Base-by-base conservation (phyloP, 92 coral and sea anemone genomes). In the Porites divaricata region DNA sequence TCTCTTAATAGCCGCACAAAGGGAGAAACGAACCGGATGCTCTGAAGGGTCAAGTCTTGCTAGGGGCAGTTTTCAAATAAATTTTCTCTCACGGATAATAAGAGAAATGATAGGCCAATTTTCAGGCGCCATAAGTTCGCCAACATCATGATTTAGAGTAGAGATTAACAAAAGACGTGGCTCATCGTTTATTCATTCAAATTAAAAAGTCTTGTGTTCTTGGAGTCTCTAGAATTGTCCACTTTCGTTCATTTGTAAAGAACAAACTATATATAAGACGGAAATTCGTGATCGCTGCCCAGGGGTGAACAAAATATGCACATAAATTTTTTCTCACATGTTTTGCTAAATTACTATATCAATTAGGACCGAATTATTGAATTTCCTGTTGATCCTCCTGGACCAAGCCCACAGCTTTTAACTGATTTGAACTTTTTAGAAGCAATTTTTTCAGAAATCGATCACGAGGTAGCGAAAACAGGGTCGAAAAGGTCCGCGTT, bases 331-430 rank as follows among this genome's bases (percentile, higher is more conserved):
- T 62, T 79, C 17, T 58, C 63, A 45, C 70, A 50, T 51, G 45
- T 82, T 82, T 82, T 23, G 79, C 49, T 49, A 82, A 82, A 82
- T 82, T 82, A 82, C 71, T 72, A 82, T 35, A 35, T 72, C 79
- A 72, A 82, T 82, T 82, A 82, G 72, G 63, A 82, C 51, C 70
- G 79, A 82, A 70, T 82, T 82, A 82, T 71, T 71, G 52, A 72
- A 82, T 82, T 82, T 82, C 86, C 86, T 82, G 86, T 82, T 82
- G 79, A 82, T 63, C 67, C 64, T 24, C 76, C 25, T 17, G 58
- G 26, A 57, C 72, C 50, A 72, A 72, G 23, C 70, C 86, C 86
- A 72, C 86, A 72, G 35, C 86, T 72, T 82, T 82, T 65, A 61
- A 48, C 71, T 82, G 70, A 58, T 61, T 51, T 71, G 17, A 28